Conservation (phyloP, 2,797 vertebrate genomes). For the Characodon lateralis region DNA sequence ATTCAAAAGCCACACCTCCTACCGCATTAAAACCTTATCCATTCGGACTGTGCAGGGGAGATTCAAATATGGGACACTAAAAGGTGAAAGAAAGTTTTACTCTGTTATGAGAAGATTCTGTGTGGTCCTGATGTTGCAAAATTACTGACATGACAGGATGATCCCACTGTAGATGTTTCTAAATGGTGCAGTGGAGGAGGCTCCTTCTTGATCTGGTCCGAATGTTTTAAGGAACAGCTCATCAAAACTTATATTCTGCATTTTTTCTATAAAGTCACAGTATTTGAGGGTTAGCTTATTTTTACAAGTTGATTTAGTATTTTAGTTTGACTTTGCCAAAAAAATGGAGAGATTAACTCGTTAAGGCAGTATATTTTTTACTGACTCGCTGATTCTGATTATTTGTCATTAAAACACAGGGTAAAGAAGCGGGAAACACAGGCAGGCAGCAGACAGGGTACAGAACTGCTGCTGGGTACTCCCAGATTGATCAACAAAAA, state of each 20-base stretch:
- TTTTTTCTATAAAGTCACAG: not conserved
- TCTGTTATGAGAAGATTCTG: not conserved
- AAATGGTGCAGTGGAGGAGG: not conserved
- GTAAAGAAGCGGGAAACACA: not conserved
- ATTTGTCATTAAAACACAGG: not conserved
- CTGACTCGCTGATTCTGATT: not conserved
- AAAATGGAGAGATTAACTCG: not conserved
- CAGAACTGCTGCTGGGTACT: not conserved
- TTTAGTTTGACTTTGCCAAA: not conserved
- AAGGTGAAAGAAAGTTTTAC: not conserved
- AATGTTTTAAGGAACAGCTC: not conserved
- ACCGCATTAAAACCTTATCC: not conserved
- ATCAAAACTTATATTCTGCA: not conserved
- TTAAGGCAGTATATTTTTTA: not conserved
- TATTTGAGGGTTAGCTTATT: not conserved
- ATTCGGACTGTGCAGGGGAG: too few relatives aligned
- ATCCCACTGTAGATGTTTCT: not conserved
- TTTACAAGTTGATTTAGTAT: not conserved
- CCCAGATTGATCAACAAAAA: not conserved
- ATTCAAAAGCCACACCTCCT: not conserved
- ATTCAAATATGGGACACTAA: not conserved
- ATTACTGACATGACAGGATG: not conserved
- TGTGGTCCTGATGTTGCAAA: not conserved
- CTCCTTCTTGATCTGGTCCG: not conserved
- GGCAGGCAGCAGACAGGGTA: not conserved